Evolutionary conservation across 2,113 vertebrate species (phyloP).

Genomic region (Cephalopterus ornatus): DNA sequence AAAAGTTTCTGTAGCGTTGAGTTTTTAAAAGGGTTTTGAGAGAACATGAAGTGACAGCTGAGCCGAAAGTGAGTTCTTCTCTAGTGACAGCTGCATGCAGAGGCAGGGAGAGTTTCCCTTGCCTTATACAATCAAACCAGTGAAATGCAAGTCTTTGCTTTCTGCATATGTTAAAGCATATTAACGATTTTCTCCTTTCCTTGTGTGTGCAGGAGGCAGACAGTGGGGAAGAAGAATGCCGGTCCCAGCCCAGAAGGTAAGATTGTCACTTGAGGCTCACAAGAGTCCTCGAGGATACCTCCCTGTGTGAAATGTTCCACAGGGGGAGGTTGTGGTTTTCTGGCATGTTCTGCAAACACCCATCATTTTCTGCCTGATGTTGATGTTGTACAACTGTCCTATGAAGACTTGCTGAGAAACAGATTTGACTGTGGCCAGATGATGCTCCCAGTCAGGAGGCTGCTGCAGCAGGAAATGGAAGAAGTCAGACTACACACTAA

Average conservation of each 20-base stretch:
- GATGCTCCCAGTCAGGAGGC: neutral
- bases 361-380: neutral
- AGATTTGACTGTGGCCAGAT: neutral
- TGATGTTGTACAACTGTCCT: neutral
- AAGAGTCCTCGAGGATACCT: neutral
- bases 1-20: neutral
- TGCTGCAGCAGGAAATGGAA: neutral
- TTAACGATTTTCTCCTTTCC: slow-evolving; percentile 46
- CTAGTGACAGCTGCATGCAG: neutral
- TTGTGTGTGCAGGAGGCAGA: slow-evolving; percentile 84
- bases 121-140: neutral
- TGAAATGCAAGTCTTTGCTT: neutral
- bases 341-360: neutral
- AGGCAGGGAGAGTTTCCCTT: neutral
- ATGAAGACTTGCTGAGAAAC: neutral
- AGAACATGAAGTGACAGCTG: slow-evolving; percentile 19
- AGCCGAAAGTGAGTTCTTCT: slow-evolving; percentile 2
- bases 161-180: neutral
- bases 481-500: neutral
- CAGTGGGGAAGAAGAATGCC: slow-evolving; percentile 92
- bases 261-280: slow-evolving; percentile 23
- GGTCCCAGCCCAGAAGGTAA: slow-evolving; percentile 92
- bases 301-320: neutral
- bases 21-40: neutral
- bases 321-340: neutral